These are phyloP conservation scores for Galleria mellonella DNA, from an alignment of 1,140 invertebrate species.

Conservation along the genomic window DNA sequence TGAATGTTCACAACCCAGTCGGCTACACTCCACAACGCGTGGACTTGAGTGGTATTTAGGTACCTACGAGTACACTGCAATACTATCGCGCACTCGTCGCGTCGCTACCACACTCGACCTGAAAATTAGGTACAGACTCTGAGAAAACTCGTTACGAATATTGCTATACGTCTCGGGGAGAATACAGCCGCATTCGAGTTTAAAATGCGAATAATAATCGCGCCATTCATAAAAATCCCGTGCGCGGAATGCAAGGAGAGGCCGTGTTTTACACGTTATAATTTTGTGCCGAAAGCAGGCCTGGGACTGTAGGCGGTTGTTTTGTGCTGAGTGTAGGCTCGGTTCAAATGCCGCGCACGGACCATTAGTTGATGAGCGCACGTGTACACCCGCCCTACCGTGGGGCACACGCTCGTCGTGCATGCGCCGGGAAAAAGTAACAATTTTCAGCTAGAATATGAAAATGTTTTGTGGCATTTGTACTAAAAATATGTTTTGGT, in stretches of 20 bases:
- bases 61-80: conserved; percentile 20
- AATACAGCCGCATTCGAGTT: conserved; percentile 68
- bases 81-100: conserved; percentile 23
- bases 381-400: conserved; percentile 50
- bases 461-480: conserved; percentile 65
- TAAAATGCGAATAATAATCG: conserved; percentile 73
- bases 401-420: conserved; percentile 27
- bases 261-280: conserved; percentile 72
- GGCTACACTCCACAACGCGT: conserved; percentile 27
- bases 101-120: conserved; percentile 39
- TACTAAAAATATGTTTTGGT: conserved; percentile 60
- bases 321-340: conserved; percentile 62
- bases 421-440: conserved; percentile 45
- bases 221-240: conserved; percentile 69
- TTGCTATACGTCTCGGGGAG: conserved; percentile 67
- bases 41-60: conserved; percentile 32
- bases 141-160: conserved; percentile 72
- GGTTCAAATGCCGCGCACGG: conserved; percentile 71
- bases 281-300: conserved; percentile 68
- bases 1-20: conserved; percentile 20
- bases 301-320: conserved; percentile 54
- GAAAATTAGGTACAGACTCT: conserved; percentile 64
- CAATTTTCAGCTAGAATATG: conserved; percentile 67
- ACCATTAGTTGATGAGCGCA: conserved; percentile 73
- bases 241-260: conserved; percentile 69